phyloP scores from a whole-genome alignment of 2,888 invertebrate genomes.

The Helicoverpa assulta region DNA sequence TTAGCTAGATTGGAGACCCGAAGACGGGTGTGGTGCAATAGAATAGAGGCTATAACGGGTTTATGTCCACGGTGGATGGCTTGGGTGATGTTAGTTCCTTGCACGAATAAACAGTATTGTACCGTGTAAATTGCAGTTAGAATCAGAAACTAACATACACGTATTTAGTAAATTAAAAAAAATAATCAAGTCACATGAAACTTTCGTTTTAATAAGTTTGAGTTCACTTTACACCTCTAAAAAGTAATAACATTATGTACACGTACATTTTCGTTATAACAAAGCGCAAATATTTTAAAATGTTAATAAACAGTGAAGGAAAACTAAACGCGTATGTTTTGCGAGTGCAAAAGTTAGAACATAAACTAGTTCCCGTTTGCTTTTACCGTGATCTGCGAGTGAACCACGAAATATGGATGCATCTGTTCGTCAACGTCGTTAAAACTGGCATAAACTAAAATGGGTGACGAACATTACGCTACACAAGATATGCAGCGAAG shows the following conservation, averaged over 20 bases:
- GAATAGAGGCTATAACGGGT: not conserved
- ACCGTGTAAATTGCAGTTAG: too few relatives aligned
- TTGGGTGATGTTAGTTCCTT: too few relatives aligned
- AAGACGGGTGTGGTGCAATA: conserved; percentile 11
- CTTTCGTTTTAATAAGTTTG: not conserved
- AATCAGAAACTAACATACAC: too few relatives aligned
- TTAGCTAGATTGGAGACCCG: not conserved
- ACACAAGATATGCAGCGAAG: not conserved
- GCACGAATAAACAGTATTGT: too few relatives aligned
- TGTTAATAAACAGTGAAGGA: conserved; percentile 30
- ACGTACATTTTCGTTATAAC: conserved; percentile 6
- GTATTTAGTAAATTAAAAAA: too few relatives aligned
- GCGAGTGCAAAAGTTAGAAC: conserved; percentile 35
- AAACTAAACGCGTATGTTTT: conserved; percentile 41
- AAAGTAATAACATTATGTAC: conserved; percentile 14
- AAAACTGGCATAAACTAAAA: conserved; percentile 5
- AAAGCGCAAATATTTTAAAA: conserved; percentile 34
- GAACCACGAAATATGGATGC: conserved; percentile 37
- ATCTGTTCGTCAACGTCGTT: conserved; percentile 43
- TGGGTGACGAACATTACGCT: not conserved
- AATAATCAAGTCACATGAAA: not conserved
- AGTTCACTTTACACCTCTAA: conserved; percentile 5
- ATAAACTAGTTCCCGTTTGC: conserved; percentile 29
- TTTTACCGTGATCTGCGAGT: conserved; percentile 42
- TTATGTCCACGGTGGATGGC: not conserved